phyloP scores from a whole-genome alignment of 2,888 invertebrate species.

The Heliconius ismenius region DNA sequence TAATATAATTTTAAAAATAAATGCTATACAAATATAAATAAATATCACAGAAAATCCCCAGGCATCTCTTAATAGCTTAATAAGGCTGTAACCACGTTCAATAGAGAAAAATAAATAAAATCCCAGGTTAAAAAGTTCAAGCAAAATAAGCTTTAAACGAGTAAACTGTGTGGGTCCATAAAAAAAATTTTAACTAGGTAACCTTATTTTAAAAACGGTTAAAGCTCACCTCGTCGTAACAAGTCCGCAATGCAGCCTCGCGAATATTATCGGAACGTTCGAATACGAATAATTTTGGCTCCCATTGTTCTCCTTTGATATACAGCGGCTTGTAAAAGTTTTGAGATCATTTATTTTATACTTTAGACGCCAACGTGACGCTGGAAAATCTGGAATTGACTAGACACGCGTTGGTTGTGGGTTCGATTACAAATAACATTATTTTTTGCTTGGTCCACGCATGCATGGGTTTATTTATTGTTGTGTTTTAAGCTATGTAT shows the following conservation, averaged over 20 bases:
- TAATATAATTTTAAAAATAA: background rate
- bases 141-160: slow-evolving; percentile 16
- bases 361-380: background rate
- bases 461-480: too few relatives aligned
- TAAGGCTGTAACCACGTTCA: slow-evolving; percentile 18
- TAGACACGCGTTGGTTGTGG: background rate
- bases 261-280: slow-evolving; percentile 44
- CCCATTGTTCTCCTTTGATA: slow-evolving; percentile 36
- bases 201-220: slow-evolving; percentile 35
- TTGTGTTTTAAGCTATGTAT: too few relatives aligned
- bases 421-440: too few relatives aligned
- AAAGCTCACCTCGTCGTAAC: slow-evolving; percentile 29
- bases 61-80: slow-evolving; percentile 8
- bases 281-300: slow-evolving; percentile 40
- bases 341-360: slow-evolving; percentile 15
- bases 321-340: slow-evolving; percentile 31
- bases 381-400: background rate
- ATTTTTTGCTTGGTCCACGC: too few relatives aligned
- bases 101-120: slow-evolving; percentile 17
- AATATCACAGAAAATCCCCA: slow-evolving; percentile 9
- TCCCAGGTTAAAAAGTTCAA: background rate
- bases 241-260: slow-evolving; percentile 46
- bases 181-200: slow-evolving; percentile 27
- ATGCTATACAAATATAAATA: background rate
- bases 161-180: slow-evolving; percentile 10